Evolutionary conservation across 2,113 vertebrate genomes (phyloP), one percentile per base, ranked within the genome.

Genomic region (Pongo abelii): DNA sequence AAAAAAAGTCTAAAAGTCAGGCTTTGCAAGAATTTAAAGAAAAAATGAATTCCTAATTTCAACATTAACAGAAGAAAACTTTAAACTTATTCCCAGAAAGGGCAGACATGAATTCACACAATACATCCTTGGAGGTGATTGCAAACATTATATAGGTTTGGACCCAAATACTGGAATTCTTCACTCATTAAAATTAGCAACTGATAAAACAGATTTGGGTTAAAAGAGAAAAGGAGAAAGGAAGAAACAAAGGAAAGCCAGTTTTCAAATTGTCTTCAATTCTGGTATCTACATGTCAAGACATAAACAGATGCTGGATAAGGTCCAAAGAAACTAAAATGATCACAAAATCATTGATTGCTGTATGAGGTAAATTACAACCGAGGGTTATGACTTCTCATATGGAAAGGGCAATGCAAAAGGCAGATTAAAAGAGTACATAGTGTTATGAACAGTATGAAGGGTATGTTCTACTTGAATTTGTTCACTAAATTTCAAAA

Each of bases 231-330:
- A 75, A 52, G 4, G 7, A 70, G 14, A 13, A n/a, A 86, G 43
- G 14, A 48, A 46, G 55, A 57, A 85, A 67, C 13, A 67, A 85
- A 46, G 43, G 69, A n/a, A 48, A 69, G 55, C 14, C 59, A 84
- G 16, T 43, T 94, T 52, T 85, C 48, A 92, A 86, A 92, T 25
- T 50, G 25, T 92, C 84, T 91, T 96, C 79, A 84, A 92, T 85
- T 92, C 52, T 81, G 35, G 50, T 35, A 96, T 67, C 17, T 64
- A 81, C 10, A 38, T 48, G 43, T 88, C n/a, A 91, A 97, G 61
- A 88, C n/a, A 83, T 59, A 92, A 75, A 69, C 23, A 48, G 46
- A 74, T 20, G 0, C 38, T 94, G 72, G 35, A 59, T 79, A 67
- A 78, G 23, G 14, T 57, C 48, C 70, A 92, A 92, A 89, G 64